phyloP scores from a whole-genome alignment of 2,113 vertebrate genomes.

The Hydrochoerus hydrochaeris region DNA sequence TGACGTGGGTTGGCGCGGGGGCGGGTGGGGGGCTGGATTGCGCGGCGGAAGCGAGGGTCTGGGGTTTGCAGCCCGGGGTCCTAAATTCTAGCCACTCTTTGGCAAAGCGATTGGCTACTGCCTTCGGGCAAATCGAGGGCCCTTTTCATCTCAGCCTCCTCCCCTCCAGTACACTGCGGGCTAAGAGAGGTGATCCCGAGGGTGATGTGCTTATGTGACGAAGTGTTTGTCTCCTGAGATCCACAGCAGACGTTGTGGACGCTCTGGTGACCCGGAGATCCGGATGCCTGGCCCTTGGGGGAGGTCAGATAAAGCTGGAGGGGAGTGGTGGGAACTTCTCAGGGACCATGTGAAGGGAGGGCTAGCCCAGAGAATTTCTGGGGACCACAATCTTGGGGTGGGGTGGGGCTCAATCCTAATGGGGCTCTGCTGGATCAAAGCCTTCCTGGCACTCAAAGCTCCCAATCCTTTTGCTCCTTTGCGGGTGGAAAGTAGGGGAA shows the following conservation, averaged over 20 bases:
- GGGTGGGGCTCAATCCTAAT: neutral
- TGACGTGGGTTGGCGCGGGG: neutral
- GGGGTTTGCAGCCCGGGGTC: neutral
- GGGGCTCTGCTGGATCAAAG: neutral
- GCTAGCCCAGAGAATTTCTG: constrained; percentile 25
- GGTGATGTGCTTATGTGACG: constrained; percentile 49
- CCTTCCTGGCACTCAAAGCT: neutral
- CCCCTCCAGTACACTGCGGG: constrained; percentile 62
- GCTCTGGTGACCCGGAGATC: constrained; percentile 64
- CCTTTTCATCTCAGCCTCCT: constrained; percentile 9
- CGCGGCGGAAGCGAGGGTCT: neutral
- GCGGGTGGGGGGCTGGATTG: neutral
- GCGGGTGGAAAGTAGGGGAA: neutral
- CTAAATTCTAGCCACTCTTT: neutral
- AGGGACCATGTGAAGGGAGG: neutral
- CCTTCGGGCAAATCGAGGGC: constrained; percentile 34
- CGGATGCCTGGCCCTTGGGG: neutral
- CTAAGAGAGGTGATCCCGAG: constrained; percentile 67
- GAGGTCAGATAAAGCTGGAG: neutral
- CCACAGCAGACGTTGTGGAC: constrained; percentile 52
- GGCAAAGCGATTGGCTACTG: constrained; percentile 46
- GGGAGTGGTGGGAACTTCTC: constrained; percentile 42
- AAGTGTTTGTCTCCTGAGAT: constrained; percentile 70
- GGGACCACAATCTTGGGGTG: neutral
- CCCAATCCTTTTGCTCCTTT: constrained; percentile 24